These are phyloP conservation scores for Xenopus tropicalis DNA, from an alignment of 2,113 vertebrate species.

Conservation along the genomic window UCB_Xtro_10.0 CM004445.2:85590001-85590500, in stretches of 20 bases:
- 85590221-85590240: neutral
- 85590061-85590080: conserved; percentile 5
- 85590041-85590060: neutral
- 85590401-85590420: too few relatives aligned
- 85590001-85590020: neutral
- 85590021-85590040: neutral
- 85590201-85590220: neutral
- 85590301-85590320: too few relatives aligned
- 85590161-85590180: neutral
- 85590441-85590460: too few relatives aligned
- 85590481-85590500: too few relatives aligned
- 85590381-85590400: too few relatives aligned
- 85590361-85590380: too few relatives aligned
- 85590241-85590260: too few relatives aligned
- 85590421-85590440: too few relatives aligned
- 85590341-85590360: too few relatives aligned
- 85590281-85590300: neutral
- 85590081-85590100: conserved; percentile 21
- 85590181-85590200: neutral
- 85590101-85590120: neutral
- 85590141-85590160: neutral
- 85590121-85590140: neutral
- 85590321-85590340: too few relatives aligned
- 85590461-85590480: too few relatives aligned
- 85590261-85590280: neutral